A percentile compares a stretch with the other conserved stretches of the same genome.
phyloP scores from a whole-genome alignment of 2,888 invertebrate species.

The Lasius fuliginosus region DNA sequence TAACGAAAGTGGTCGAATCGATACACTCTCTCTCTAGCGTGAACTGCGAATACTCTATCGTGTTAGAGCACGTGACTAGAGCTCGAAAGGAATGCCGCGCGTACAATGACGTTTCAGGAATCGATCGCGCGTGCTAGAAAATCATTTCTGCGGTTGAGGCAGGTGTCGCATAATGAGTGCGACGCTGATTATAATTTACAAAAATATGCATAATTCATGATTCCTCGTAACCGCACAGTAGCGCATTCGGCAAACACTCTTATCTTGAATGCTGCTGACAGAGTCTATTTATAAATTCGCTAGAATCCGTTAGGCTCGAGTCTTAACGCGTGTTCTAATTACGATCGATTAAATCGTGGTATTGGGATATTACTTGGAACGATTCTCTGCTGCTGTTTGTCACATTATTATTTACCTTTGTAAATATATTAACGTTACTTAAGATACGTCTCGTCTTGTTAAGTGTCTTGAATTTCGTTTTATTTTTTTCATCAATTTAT shows the following conservation, averaged over 20 bases:
- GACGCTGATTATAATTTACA: slow-evolving; percentile 22
- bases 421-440: not conserved
- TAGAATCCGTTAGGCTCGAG: slow-evolving; percentile 7
- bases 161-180: slow-evolving; percentile 35
- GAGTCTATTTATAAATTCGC: slow-evolving; percentile 21
- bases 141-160: slow-evolving; percentile 26
- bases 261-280: slow-evolving; percentile 5
- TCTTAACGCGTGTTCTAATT: not conserved
- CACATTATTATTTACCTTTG: not conserved
- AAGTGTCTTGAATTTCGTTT: not conserved
- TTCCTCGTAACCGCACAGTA: slow-evolving; percentile 5
- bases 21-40: not conserved
- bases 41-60: not conserved
- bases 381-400: not conserved
- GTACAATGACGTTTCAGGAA: slow-evolving; percentile 19
- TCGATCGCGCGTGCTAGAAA: slow-evolving; percentile 22
- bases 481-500: not conserved
- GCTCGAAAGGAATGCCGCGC: slow-evolving; percentile 11
- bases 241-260: slow-evolving; percentile 20
- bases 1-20: not conserved
- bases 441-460: not conserved
- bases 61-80: slow-evolving; percentile 4
- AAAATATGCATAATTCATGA: slow-evolving; percentile 45
- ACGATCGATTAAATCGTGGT: not conserved
- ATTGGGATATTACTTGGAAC: not conserved